A percentile compares a stretch with the other conserved stretches of the same genome.
These are phyloP conservation scores for Corythaixoides concolor DNA, from an alignment of 2,113 vertebrate species.

Conservation along the genomic window DNA sequence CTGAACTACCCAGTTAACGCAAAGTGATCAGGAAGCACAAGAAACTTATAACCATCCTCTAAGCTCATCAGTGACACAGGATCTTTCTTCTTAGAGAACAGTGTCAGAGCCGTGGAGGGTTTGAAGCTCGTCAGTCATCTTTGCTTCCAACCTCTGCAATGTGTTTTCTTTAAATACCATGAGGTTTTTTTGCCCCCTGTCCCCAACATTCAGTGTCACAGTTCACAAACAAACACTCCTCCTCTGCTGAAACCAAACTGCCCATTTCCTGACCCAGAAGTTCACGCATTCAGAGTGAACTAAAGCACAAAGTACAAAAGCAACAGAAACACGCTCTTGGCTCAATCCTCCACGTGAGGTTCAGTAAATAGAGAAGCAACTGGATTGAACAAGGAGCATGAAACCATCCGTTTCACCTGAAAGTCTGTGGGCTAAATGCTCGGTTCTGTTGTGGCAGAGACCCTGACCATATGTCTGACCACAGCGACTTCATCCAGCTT, in stretches of 20 bases:
- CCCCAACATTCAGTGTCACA: background rate
- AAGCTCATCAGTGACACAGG: background rate
- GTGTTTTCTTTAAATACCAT: background rate
- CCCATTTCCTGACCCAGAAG: background rate
- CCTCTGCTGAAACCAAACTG: background rate
- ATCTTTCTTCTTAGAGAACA: background rate
- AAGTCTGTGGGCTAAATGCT: background rate
- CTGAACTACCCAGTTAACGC: background rate
- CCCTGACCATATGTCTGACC: accelerated
- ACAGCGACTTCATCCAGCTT: background rate
- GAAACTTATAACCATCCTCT: background rate
- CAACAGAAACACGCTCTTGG: background rate
- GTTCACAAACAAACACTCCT: background rate
- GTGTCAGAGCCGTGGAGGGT: background rate
- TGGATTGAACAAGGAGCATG: background rate
- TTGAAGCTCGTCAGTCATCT: background rate
- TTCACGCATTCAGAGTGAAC: background rate
- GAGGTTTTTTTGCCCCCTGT: background rate
- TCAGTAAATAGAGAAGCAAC: accelerated
- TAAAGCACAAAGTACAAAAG: background rate
- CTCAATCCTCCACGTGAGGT: background rate
- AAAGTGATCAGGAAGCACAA: background rate
- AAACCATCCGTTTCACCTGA: background rate
- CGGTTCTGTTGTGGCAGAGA: background rate
- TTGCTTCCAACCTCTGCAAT: background rate